Conservation (phyloP, 37 sponge, comb jelly and placozoan species). For the Chondrosia reniformis region DNA sequence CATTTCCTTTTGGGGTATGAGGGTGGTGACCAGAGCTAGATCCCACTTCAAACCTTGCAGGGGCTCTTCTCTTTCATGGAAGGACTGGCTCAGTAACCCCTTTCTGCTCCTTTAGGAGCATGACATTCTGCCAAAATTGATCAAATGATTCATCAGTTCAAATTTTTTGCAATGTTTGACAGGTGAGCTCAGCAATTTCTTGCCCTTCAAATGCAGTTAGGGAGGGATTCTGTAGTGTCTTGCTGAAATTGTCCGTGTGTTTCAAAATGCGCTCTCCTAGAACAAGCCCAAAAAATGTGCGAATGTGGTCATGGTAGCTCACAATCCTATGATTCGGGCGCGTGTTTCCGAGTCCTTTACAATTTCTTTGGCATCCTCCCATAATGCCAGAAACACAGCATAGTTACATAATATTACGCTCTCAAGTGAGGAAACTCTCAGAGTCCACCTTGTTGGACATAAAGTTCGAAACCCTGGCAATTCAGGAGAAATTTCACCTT, state of each 20-base stretch:
- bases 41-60: conserved; percentile 37
- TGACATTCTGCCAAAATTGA: conserved; percentile 33
- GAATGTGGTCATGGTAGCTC: conserved; percentile 30
- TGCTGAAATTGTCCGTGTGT: conserved; percentile 43
- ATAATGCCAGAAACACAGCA: conserved; percentile 27
- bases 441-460: conserved; percentile 54
- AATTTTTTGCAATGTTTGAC: conserved; percentile 24
- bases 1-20: conserved; percentile 15
- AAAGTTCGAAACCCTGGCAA: conserved; percentile 35
- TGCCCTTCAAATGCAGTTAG: conserved; percentile 46
- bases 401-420: conserved; percentile 41
- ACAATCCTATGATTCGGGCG: conserved; percentile 34
- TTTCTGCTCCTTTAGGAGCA: conserved; percentile 20
- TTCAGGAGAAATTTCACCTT: conserved; percentile 26
- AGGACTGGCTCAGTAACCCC: conserved; percentile 28
- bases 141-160: conserved; percentile 31
- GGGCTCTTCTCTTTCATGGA: conserved; percentile 37
- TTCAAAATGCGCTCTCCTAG: conserved; percentile 34
- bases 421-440: conserved; percentile 26
- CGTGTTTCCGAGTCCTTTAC: conserved; percentile 30
- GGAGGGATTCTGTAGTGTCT: conserved; percentile 36
- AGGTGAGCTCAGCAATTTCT: conserved; percentile 36
- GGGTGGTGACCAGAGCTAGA: background rate
- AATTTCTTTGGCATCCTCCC: conserved; percentile 10
- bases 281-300: conserved; percentile 37